Evolutionary conservation across 2,797 vertebrate species (phyloP).

Genomic region (Vireo griseus): DNA sequence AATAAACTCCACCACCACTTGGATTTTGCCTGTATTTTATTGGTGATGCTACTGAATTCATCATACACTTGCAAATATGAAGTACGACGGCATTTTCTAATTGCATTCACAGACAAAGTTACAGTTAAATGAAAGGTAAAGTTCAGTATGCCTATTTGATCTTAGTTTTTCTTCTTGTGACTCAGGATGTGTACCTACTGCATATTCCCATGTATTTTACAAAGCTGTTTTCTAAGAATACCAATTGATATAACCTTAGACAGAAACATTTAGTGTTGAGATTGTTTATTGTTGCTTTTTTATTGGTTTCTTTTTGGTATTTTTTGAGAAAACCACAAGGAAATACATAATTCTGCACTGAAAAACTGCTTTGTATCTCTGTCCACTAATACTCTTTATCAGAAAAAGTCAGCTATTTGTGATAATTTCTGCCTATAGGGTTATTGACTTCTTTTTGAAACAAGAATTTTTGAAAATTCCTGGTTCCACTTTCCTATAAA

Average conservation of each 20-base stretch:
- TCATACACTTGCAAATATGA: background rate
- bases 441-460: background rate
- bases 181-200: background rate
- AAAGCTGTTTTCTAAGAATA: background rate
- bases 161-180: background rate
- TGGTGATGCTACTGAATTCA: background rate
- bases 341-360: background rate
- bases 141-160: background rate
- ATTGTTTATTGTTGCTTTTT: background rate
- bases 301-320: background rate
- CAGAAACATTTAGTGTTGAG: background rate
- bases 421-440: background rate
- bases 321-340: background rate
- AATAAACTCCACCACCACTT: background rate
- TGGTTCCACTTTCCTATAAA: background rate
- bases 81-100: background rate
- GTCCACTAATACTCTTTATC: background rate
- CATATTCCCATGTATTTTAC: background rate
- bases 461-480: background rate
- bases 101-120: background rate
- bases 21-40: background rate
- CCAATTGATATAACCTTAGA: fast-evolving
- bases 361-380: background rate
- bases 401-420: background rate
- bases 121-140: background rate